phyloP scores from a whole-genome alignment of 2,888 invertebrate species.

The Eremobia ochroleuca region DNA sequence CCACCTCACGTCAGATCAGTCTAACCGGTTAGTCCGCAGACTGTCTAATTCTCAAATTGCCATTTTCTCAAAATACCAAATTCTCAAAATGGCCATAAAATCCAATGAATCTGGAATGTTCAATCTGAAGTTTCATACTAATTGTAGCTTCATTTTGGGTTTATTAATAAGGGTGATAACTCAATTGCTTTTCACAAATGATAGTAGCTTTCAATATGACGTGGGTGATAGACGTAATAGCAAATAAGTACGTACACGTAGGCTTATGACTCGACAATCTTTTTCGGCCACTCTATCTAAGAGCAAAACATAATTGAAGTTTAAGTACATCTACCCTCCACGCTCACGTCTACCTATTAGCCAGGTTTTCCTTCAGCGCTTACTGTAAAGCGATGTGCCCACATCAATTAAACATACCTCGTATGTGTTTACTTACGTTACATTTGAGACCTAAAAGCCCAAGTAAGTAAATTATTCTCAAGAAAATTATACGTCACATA shows the following conservation, averaged over 20 bases:
- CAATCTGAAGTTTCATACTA: not conserved
- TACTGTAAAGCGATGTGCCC: not conserved
- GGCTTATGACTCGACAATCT: not conserved
- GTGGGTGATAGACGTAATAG: not conserved
- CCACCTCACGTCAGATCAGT: not conserved
- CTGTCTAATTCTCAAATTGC: not conserved
- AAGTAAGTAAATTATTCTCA: conserved; percentile 46
- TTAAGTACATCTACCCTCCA: not conserved
- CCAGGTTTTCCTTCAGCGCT: not conserved
- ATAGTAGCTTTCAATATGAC: not conserved
- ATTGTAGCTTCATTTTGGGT: not conserved
- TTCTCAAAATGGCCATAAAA: not conserved
- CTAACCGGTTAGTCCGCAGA: not conserved
- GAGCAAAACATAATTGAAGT: not conserved
- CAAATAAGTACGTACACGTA: not conserved
- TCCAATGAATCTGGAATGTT: not conserved
- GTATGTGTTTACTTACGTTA: conserved; percentile 2
- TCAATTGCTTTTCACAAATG: not conserved
- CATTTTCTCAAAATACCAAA: not conserved
- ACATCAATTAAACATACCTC: conserved; percentile 15
- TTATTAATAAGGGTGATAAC: not conserved
- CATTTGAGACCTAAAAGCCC: conserved; percentile 50
- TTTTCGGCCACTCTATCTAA: not conserved
- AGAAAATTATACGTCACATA: conserved; percentile 39
- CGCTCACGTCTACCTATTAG: not conserved